These are phyloP conservation scores for Branchellion lobata DNA, from an alignment of 2,888 invertebrate species.

Conservation along the genomic window DNA sequence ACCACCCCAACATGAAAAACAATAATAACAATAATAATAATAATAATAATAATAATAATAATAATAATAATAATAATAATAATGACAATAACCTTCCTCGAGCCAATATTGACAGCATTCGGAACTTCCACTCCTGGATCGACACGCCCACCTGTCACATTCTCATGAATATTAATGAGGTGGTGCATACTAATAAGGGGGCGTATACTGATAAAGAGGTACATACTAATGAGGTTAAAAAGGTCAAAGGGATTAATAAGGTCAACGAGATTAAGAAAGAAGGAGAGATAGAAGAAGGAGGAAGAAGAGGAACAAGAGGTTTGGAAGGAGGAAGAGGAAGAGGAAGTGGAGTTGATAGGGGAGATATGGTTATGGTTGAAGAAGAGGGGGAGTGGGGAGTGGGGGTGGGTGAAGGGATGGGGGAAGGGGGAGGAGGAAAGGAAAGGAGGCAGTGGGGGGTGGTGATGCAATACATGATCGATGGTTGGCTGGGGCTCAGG, in stretches of 20 bases:
- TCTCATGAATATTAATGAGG: constrained; percentile 50
- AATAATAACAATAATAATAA: no score
- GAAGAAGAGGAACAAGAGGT: no score
- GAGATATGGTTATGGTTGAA: neutral
- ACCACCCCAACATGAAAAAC: no score
- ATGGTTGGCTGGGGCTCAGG: constrained; percentile 56
- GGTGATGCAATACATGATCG: constrained; percentile 54
- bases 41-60: neutral
- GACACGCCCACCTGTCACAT: constrained; percentile 56
- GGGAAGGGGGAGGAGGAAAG: neutral
- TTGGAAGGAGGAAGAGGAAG: no score
- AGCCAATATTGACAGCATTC: constrained; percentile 27
- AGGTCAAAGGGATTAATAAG: no score
- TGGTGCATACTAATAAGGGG: neutral
- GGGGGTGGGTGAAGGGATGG: no score
- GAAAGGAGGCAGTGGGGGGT: no score
- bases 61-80: neutral
- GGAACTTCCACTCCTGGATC: constrained; percentile 56
- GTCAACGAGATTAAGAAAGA: no score
- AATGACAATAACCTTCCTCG: constrained; percentile 37
- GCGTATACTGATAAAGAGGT: no score
- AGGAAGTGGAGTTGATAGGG: no score
- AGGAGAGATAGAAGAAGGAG: no score
- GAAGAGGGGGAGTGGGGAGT: neutral
- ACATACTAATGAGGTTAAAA: no score